These are phyloP conservation scores for Lepidocyrtinus sp. DNA, from an alignment of 2,888 invertebrate genomes.

Conservation along the genomic window DNA sequence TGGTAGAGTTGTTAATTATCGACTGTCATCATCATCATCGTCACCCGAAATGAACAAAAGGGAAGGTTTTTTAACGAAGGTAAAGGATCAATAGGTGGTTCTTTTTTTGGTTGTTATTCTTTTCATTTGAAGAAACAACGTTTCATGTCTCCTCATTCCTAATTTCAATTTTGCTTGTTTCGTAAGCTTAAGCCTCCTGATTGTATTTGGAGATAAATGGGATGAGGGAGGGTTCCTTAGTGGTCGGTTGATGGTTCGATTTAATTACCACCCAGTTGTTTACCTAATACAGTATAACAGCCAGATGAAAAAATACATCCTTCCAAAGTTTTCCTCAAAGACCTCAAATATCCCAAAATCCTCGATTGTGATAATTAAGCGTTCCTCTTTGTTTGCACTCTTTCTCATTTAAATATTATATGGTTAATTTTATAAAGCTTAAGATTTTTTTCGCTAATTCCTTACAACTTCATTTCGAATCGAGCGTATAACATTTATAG, in stretches of 20 bases:
- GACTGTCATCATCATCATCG: slow-evolving; percentile 3
- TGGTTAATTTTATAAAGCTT: too few species aligned
- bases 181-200: too few species aligned
- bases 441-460: too few species aligned
- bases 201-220: slow-evolving; percentile 40
- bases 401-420: too few species aligned
- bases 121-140: slow-evolving; percentile 27
- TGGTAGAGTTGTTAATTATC: neutral
- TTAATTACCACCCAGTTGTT: slow-evolving; percentile 61
- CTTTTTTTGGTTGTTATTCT: too few species aligned
- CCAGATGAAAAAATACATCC: too few species aligned
- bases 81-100: slow-evolving; percentile 46
- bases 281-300: too few species aligned
- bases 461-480: too few species aligned
- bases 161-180: slow-evolving; percentile 55
- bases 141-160: slow-evolving; percentile 32
- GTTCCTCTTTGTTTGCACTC: neutral
- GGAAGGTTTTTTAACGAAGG: too few species aligned
- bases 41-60: neutral
- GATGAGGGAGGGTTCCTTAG: slow-evolving; percentile 40
- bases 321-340: too few species aligned
- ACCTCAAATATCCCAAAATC: too few species aligned
- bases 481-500: too few species aligned
- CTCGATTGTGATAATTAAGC: neutral
- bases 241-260: slow-evolving; percentile 31